These are phyloP conservation scores for Sapajus apella DNA, from an alignment of 2,113 vertebrate species.

Conservation along the genomic window DNA sequence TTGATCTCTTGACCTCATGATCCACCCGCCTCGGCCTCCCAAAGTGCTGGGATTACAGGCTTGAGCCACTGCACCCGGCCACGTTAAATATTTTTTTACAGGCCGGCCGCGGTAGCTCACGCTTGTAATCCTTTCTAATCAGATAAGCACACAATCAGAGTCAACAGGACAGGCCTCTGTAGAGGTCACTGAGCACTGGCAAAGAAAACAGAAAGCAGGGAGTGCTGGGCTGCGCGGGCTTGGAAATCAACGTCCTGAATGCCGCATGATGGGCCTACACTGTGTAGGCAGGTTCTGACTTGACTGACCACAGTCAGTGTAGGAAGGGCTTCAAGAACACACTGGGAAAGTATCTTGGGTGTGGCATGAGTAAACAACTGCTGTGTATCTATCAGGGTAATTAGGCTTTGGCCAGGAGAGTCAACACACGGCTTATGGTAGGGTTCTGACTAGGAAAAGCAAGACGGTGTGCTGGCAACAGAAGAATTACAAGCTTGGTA, in stretches of 20 bases:
- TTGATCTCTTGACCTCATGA: too few species aligned
- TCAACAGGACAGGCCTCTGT: not conserved
- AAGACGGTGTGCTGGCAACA: not conserved
- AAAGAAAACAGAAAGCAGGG: not conserved
- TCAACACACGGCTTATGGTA: fast-evolving
- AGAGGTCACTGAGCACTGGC: not conserved
- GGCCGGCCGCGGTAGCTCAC: too few species aligned
- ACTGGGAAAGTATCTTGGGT: not conserved
- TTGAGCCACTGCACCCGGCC: too few species aligned
- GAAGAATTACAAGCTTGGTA: not conserved
- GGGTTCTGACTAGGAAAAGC: not conserved
- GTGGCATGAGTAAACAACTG: not conserved
- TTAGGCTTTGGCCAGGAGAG: not conserved
- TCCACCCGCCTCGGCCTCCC: too few species aligned
- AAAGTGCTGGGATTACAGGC: too few species aligned
- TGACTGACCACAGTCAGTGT: not conserved
- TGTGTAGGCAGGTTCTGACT: not conserved
- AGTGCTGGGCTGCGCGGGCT: too few species aligned
- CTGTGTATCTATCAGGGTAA: not conserved
- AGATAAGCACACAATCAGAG: not conserved
- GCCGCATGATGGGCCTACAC: fast-evolving
- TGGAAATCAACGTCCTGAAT: not conserved
- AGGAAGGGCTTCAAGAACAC: not conserved
- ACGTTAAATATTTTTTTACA: too few species aligned
- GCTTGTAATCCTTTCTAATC: not conserved